Evolutionary conservation across 2,888 invertebrate species (phyloP), one percentile per base, ranked within the genome.

Genomic region (Boloria euphrosyne): DNA sequence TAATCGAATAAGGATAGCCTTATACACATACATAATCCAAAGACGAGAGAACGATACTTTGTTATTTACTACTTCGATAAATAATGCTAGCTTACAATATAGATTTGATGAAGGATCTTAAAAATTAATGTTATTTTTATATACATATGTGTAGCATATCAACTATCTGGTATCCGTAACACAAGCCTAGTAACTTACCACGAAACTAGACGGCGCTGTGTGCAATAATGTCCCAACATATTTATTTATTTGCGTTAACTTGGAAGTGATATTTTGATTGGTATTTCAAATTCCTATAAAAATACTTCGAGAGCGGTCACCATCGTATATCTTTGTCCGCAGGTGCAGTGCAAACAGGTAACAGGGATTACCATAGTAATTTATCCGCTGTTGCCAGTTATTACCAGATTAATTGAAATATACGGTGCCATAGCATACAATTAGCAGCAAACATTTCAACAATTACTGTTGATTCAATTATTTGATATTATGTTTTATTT

Each of bases 351-450:
- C 14, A 60, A 67, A 67, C 62, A 66, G 60, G 38, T 57, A 62
- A 66, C 68, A 68, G 18, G 66, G 68, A 70, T 68, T 70, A 68
- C 63, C 53, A 62, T 60, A 55, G 59, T 57, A 68, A 70, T 69
- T 66, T 71, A 69, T 66, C 69, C 65, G 63, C 55, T 66, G 70
- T 66, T 67, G 55, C 67, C 70, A 65, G 72, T 69, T 69, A 69
- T 70, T 70, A 71, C 66, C 72, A 63, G 66, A 71, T 70, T 68
- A 72, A 73, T 73, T 73, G 71, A 71, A 73, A 73, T 72, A 73
- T 72, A 73, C 69, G 68, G 66, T 61, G 70, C 69, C 66, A 69
- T 67, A 70, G 69, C 68, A 67, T 59, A 68, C 72, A 69, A 73
- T 72, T 71, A 72, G 68, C 71, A 59, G 57, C 65, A 67, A 71